These are phyloP conservation scores for Quiscalus mexicanus DNA, from an alignment of 2,113 vertebrate genomes.

Conservation along the genomic window DNA sequence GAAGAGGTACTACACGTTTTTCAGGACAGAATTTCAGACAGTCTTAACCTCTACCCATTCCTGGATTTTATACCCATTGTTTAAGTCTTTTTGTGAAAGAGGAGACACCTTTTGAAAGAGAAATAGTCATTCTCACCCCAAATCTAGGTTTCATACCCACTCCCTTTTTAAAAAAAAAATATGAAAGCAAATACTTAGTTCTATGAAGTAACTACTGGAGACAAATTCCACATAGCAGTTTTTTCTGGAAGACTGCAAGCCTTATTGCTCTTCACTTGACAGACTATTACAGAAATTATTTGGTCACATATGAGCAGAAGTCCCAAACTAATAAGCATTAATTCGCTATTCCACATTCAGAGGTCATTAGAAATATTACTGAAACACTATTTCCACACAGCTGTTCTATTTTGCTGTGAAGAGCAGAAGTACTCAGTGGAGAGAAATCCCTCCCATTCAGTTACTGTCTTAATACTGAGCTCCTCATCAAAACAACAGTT, in stretches of 20 bases:
- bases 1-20: neutral
- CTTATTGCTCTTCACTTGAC: neutral
- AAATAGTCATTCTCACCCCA: neutral
- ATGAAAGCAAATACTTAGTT: neutral
- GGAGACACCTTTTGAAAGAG: neutral
- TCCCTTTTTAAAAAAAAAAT: neutral
- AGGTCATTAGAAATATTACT: neutral
- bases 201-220: neutral
- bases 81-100: neutral
- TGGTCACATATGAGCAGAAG: neutral
- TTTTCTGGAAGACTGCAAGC: neutral
- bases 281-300: neutral
- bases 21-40: neutral
- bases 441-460: neutral
- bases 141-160: neutral
- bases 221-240: fast-evolving
- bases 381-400: neutral
- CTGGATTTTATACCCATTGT: neutral
- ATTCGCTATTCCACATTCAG: neutral
- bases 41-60: neutral
- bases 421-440: neutral
- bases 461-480: neutral
- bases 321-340: neutral
- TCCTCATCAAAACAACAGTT: neutral
- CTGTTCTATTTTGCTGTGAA: neutral